Conservation (phyloP, 1,140 invertebrate species). For the Leptopilina clavipes region DNA sequence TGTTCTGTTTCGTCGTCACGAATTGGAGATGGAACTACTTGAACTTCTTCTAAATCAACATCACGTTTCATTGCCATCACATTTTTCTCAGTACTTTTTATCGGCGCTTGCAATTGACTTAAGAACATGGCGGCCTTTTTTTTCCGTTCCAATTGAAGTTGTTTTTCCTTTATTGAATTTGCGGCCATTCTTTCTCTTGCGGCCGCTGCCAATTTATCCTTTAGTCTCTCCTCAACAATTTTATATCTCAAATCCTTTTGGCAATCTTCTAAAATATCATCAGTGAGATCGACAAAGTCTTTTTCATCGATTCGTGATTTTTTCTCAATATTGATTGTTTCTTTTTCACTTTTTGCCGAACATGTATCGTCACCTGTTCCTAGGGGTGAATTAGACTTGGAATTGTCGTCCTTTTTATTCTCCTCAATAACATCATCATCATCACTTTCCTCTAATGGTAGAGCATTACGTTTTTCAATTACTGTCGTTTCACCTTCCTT, state of each 20-base stretch:
- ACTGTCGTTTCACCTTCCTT: conserved; percentile 82
- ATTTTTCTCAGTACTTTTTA: conserved; percentile 44
- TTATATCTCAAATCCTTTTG: conserved; percentile 66
- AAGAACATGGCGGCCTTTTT: conserved; percentile 80
- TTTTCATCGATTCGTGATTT: conserved; percentile 59
- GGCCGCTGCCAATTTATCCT: conserved; percentile 78
- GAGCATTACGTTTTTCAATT: conserved; percentile 79
- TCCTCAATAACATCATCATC: conserved; percentile 78
- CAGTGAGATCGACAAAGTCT: conserved; percentile 76
- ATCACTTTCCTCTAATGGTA: conserved; percentile 84
- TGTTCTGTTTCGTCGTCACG: conserved; percentile 58
- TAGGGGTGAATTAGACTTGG: conserved; percentile 61
- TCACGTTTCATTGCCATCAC: conserved; percentile 48
- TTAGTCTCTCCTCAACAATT: conserved; percentile 78
- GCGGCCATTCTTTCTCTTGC: conserved; percentile 78
- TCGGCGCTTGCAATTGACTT: conserved; percentile 76
- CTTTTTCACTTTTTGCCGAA: conserved; percentile 49
- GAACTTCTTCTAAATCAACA: conserved; percentile 64
- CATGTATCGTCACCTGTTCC: conserved; percentile 37
- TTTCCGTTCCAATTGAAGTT: conserved; percentile 83
- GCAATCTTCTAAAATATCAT: conserved; percentile 72
- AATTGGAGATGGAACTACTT: conserved; percentile 57
- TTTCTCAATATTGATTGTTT: conserved; percentile 51
- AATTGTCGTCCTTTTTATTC: conserved; percentile 65
- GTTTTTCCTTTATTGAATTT: conserved; percentile 77